Percentiles rank a stretch among this genome's conserved stretches.
These are phyloP conservation scores for Nomada ruficornis DNA, from an alignment of 2,888 invertebrate genomes.

Conservation along the genomic window DNA sequence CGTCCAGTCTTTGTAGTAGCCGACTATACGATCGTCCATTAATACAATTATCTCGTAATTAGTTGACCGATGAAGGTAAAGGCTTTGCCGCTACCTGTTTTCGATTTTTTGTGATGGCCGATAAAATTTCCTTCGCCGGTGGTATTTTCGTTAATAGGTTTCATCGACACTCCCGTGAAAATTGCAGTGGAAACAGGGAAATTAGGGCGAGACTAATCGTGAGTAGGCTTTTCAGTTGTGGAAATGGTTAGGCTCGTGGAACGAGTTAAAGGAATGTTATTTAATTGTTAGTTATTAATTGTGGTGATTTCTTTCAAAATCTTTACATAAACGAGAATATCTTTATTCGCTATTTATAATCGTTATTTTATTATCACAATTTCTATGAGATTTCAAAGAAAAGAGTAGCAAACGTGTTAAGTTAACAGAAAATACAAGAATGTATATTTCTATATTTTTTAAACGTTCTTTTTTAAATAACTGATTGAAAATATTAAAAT, in stretches of 20 bases:
- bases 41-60: conserved; percentile 75
- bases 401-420: too few relatives aligned
- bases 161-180: background rate
- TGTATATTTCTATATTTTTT: too few relatives aligned
- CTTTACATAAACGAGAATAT: too few relatives aligned
- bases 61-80: conserved; percentile 51
- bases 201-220: background rate
- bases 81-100: conserved; percentile 63
- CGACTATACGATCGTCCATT: conserved; percentile 67
- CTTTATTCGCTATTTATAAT: too few relatives aligned
- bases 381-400: too few relatives aligned
- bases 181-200: background rate
- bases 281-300: background rate
- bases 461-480: too few relatives aligned
- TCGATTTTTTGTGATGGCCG: conserved; percentile 44
- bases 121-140: conserved; percentile 47
- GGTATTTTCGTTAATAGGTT: conserved; percentile 30
- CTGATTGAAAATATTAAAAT: too few relatives aligned
- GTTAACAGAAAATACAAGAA: too few relatives aligned
- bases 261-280: background rate
- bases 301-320: too few relatives aligned
- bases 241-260: background rate
- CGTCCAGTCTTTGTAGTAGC: conserved; percentile 64
- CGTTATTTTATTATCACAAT: background rate
- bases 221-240: background rate